Evolutionary conservation across 1,140 invertebrate species (phyloP), one percentile per base, ranked within the genome.

Genomic region (Drosophila sulfurigaster): DNA sequence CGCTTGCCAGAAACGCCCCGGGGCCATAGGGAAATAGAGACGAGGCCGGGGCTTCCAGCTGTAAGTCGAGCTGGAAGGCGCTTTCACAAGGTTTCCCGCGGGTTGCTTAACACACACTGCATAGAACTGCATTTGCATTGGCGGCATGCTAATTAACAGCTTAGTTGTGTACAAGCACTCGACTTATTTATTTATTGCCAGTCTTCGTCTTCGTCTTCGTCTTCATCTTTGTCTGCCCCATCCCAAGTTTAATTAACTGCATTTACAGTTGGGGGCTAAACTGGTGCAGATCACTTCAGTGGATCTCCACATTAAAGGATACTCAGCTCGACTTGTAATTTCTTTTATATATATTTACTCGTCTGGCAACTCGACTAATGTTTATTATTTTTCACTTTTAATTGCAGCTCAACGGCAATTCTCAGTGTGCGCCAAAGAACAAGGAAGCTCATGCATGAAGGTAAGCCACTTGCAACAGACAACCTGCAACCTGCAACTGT

Each of bases 381-480:
- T 57, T 67, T 75, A 80, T 75, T 74, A 80, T 80, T 75, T 80
- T 80, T 78, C 76, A 71, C 67, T 71, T 75, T 81, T 81, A 81
- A 81, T 78, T 81, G 73, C 75, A 81, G 79, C 73, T 70, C 71
- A 69, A 75, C 78, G 75, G 78, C 78, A 80, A 74, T 74, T 69
- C 72, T 30, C 56, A n/a, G 20, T 54, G 56, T 68, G 45, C 16
- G 11, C 32, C 20, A 30, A 25, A 25, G 45, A 70, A 75, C 75
- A 69, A 78, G 71, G 70, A 80, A 80, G 75, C 70, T 75, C 71
- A 56, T 69, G 78, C 74, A 62, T 51, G 56, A 80, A 80, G 78
- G 78, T 80, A 80, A 80, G 66, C 59, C 56, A 48, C 7, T 25
- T 25, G 20, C 20, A 25, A 25, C 20, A 25, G 20, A 25, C 20